These are phyloP conservation scores for Ischnura elegans DNA, from an alignment of 2,888 invertebrate genomes.

Conservation along the genomic window DNA sequence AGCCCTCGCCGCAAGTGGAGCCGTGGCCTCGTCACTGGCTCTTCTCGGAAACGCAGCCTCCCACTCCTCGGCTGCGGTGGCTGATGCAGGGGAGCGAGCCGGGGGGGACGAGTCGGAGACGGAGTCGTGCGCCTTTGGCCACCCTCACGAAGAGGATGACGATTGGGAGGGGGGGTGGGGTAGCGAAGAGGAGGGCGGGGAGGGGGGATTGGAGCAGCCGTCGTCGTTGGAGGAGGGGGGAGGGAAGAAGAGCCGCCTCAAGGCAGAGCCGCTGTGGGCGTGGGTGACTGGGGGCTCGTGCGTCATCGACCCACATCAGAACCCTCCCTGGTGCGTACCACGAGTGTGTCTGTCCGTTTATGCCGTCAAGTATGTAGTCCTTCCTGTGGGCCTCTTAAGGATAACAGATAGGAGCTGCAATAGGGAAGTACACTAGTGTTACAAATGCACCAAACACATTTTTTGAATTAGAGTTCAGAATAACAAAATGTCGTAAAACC, in stretches of 20 bases:
- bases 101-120: constrained; percentile 11
- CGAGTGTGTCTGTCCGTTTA: no score
- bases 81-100: not conserved
- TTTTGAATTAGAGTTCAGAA: no score
- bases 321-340: constrained; percentile 86
- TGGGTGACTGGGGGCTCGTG: constrained; percentile 91
- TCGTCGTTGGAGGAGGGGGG: not conserved
- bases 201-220: constrained; percentile 82
- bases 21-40: constrained; percentile 37
- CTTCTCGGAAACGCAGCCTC: not conserved
- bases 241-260: constrained; percentile 72
- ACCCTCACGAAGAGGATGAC: constrained; percentile 82
- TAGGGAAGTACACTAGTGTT: no score
- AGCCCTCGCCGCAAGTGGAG: constrained; percentile 45
- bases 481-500: no score
- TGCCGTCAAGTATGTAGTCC: no score
- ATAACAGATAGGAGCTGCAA: no score
- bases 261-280: constrained; percentile 83
- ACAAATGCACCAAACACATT: no score
- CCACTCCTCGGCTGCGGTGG: not conserved
- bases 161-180: constrained; percentile 79
- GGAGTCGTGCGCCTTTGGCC: constrained; percentile 68
- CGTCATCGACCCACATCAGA: constrained; percentile 84
- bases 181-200: constrained; percentile 86
- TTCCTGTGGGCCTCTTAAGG: no score